Base-by-base conservation (phyloP, 2,113 vertebrate genomes). In the Ahaetulla prasina region DNA sequence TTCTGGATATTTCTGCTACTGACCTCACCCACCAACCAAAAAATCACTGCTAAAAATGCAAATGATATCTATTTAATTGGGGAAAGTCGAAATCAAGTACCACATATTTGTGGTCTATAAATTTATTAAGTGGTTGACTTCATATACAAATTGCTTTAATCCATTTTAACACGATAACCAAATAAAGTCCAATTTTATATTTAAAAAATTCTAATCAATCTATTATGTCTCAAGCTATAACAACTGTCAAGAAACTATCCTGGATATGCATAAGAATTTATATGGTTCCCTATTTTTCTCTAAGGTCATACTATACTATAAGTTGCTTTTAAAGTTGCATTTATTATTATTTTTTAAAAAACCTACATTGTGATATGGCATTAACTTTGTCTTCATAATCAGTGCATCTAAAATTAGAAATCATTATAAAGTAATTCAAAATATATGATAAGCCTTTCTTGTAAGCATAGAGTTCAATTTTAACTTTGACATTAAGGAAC, bases 1-100 rank as follows among this genome's bases (percentile, higher is more conserved):
- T 92, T 92, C 95, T 89, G 93, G 94, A 96, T 95, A 43, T 93
- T 85, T 9, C n/a, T 39, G 2, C 20, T 43, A 68, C 92, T 94
- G 97, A 11, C 18, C 63, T 27, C 5, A 68, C 5, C 35, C 4
- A 8, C 20, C 30, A 68, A 35, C 97, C 95, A 96, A 96, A 80
- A 97, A 96, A 68, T 96, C 95, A 50, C 9, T 52, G 16, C 12
- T 39, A 84, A n/a, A 80, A 90, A 85, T 92, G 4, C 20, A 55
- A 57, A 68, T n/a, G 27, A 27, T 57, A n/a, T 60, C 88, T 52
- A 49, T 45, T 90, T 63, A 53, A 63, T 50, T 20, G 35, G 35
- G 43, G 39, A 49, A 39, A 89, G 8, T 16, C 30, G 45, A 85
- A 39, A 4, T 23, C 8, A 89, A 85, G 45, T 50, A 85, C 85